These are phyloP conservation scores for Anguilla rostrata DNA, from an alignment of 2,113 vertebrate genomes.

Conservation along the genomic window DNA sequence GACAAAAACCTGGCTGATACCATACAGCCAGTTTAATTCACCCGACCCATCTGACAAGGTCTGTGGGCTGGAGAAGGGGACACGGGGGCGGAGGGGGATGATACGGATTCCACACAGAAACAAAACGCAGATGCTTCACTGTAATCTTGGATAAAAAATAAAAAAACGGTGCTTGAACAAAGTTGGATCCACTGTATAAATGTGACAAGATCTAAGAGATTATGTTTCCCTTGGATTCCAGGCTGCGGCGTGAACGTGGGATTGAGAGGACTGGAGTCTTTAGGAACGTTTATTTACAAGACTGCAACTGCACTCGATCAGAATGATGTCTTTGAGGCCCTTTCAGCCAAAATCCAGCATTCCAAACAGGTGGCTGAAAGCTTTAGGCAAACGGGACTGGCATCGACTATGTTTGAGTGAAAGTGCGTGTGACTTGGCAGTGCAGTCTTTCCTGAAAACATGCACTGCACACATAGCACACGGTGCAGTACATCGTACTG, in stretches of 20 bases:
- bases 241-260: constrained; percentile 77
- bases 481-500: not conserved
- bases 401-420: constrained; percentile 67
- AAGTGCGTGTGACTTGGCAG: not conserved
- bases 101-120: not conserved
- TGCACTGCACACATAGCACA: not conserved
- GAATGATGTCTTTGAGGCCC: constrained; percentile 70
- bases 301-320: constrained; percentile 70
- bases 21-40: not conserved
- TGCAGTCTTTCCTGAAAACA: not conserved
- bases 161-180: not conserved
- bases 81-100: not conserved
- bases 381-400: constrained; percentile 70
- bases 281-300: constrained; percentile 72
- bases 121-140: not conserved
- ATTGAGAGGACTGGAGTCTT: constrained; percentile 70
- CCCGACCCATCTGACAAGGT: too few relatives aligned
- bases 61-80: not conserved
- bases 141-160: not conserved
- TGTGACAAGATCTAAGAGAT: not conserved
- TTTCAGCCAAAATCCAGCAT: constrained; percentile 72
- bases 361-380: constrained; percentile 69
- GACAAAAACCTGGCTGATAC: too few relatives aligned
- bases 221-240: constrained; percentile 41
- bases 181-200: not conserved